Percentiles rank a stretch among this genome's conserved stretches.
Evolutionary conservation across 2,113 vertebrate species (phyloP).

Genomic region (Festucalex cinctus): DNA sequence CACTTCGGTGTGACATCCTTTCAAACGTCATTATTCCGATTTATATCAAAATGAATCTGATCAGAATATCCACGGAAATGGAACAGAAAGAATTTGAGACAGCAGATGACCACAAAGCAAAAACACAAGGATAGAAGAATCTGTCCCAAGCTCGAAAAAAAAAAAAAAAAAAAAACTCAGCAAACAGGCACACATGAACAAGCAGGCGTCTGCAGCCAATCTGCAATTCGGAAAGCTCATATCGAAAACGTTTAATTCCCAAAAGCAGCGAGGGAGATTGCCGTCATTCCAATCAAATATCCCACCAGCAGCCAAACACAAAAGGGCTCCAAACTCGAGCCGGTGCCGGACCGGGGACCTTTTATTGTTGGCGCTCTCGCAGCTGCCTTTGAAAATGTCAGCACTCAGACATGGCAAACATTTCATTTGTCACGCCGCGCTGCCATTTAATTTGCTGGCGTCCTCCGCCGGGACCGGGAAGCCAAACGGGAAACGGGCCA

Average conservation of each 20-base stretch:
- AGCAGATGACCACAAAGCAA: too few relatives aligned
- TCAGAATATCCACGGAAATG: too few relatives aligned
- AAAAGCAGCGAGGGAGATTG: neutral
- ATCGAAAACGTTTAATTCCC: neutral
- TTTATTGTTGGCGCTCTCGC: neutral
- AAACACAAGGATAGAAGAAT: too few relatives aligned
- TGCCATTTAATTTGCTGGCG: neutral
- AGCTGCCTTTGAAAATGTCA: conserved; percentile 3
- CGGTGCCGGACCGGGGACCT: neutral
- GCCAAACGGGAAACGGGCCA: neutral
- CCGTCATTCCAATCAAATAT: neutral
- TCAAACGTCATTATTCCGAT: too few relatives aligned
- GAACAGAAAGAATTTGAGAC: too few relatives aligned
- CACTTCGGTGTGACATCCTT: too few relatives aligned
- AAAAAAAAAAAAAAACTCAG: too few relatives aligned
- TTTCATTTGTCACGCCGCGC: neutral
- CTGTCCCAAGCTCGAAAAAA: too few relatives aligned
- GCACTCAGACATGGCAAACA: neutral
- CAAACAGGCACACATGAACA: too few relatives aligned
- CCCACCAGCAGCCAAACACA: neutral
- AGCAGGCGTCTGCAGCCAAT: too few relatives aligned
- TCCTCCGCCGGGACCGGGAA: neutral
- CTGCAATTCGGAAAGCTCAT: too few relatives aligned
- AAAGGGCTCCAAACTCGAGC: neutral
- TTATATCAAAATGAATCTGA: too few relatives aligned